These are phyloP conservation scores for Pitangus sulphuratus DNA, from an alignment of 2,797 vertebrate species.

Conservation along the genomic window DNA sequence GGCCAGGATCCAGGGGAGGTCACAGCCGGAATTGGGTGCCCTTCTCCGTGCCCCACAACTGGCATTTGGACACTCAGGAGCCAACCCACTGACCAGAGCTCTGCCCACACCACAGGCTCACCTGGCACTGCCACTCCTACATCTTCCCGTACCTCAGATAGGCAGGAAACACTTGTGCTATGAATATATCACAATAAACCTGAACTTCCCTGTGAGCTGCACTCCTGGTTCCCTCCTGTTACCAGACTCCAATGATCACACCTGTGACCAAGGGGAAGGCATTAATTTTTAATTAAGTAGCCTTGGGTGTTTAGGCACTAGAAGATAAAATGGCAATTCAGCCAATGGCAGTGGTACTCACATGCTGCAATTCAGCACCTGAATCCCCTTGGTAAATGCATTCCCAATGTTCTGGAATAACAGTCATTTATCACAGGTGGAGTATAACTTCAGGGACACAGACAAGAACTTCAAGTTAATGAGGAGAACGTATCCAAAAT, in stretches of 20 bases:
- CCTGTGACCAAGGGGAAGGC: background rate
- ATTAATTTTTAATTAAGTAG: background rate
- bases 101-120: background rate
- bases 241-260: background rate
- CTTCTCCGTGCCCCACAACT: background rate
- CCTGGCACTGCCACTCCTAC: background rate
- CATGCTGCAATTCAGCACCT: background rate
- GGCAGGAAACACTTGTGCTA: background rate
- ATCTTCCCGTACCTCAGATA: background rate
- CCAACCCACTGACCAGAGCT: accelerated
- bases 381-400: background rate
- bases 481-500: background rate
- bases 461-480: background rate
- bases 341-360: background rate
- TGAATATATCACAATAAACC: background rate
- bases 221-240: background rate
- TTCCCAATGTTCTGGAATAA: background rate
- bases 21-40: background rate
- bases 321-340: background rate
- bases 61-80: background rate
- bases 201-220: background rate
- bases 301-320: background rate
- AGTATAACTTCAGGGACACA: background rate
- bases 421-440: background rate
- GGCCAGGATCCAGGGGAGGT: background rate